Evolutionary conservation across 2,797 vertebrate species (phyloP), one percentile per base, ranked within the genome.

Genomic region (Sebastolobus altivelis): DNA sequence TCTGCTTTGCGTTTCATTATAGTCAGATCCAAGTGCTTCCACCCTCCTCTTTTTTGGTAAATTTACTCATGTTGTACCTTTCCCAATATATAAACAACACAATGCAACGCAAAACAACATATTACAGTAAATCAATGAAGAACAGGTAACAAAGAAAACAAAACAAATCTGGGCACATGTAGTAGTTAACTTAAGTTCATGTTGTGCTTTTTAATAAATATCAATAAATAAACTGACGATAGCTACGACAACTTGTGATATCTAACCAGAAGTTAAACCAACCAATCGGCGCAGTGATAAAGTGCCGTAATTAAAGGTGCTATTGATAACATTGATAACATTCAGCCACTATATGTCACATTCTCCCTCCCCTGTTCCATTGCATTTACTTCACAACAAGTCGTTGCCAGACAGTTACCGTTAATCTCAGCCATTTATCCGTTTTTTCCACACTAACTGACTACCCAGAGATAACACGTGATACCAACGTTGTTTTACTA

Each of bases 21-120:
- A 40, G 31, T 81, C 29, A 20, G 52, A 72, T 72, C 11, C 1
- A 12, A n/a, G 29, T 5, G 0, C 12, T 43, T 43, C 40, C 40
- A 43, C 40, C 40, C 0, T 43, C 40, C 3, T 16, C 16, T 65
- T 16, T 65, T 2, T 14, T 31, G 0, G 8, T 20, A 12, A 25
- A 52, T 33, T 38, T 29, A 33, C 8, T 38, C 1, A 31, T 29
- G 13, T 52, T 56, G 22, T 7, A 25, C 8, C 7, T 71, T 35
- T 65, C 14, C 3, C 31, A 35, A 35, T 37, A n/a, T 61, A n/a
- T n/a, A n/a, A 61, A 35, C 59, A 37, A 0, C 18, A 13, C 12
- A 61, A 0, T 33, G 58, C 27, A 31, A 33, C 0, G 12, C 10
- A 22, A 0, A 10, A 22, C 52, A 35, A 22, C 31, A 61, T 37